Base-by-base conservation (phyloP, 2,113 vertebrate species). In the Anoura caudifer region DNA sequence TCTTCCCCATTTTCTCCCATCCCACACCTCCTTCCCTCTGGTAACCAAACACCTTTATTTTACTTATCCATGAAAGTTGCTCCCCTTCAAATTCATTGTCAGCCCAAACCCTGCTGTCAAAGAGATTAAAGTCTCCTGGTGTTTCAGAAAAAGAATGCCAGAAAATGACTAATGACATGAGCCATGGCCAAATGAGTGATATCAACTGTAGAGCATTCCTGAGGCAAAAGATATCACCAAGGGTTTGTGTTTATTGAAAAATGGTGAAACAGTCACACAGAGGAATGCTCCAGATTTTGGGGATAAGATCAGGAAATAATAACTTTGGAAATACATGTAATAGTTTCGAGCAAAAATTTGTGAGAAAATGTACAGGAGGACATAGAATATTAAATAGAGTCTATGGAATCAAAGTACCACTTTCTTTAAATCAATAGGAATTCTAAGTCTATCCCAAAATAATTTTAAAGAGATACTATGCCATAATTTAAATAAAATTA, bases 61-160 rank as follows among this genome's bases (percentile, higher is more conserved):
- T 83, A n/a, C n/a, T 91, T 83, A 79, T 33, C 24, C 61, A 93
- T 52, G 43, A 70, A 61, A 63, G 61, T 81, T 91, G 17, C 77
- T 7, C 73, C 69, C 24, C 76, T 89, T 43, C 77, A 50, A 95
- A 94, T 96, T 94, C 61, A 94, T 41, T 69, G 36, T 63, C 47
- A 93, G 67, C 12, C n/a, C 79, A 36, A 94, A 82, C 10, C 28
- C 8, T 91, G 45, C 28, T 91, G 93, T 91, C 24, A 91, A 88
- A 87, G 84, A 82, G 20, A 33, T 87, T 79, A 77, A 72, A 43
- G 88, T 91, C 15, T 14, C 72, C 17, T 26, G 10, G 41, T 80
- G 43, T 94, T 83, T 94, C 67, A 86, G 88, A 69, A 28, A 94
- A 89, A 91, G 33, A 7, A 94, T 94, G 91, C 52, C 54, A 79